A percentile compares a stretch with the other conserved stretches of the same genome.
These are phyloP conservation scores for Struthidea cinerea DNA, from an alignment of 2,113 vertebrate genomes.

Conservation along the genomic window DNA sequence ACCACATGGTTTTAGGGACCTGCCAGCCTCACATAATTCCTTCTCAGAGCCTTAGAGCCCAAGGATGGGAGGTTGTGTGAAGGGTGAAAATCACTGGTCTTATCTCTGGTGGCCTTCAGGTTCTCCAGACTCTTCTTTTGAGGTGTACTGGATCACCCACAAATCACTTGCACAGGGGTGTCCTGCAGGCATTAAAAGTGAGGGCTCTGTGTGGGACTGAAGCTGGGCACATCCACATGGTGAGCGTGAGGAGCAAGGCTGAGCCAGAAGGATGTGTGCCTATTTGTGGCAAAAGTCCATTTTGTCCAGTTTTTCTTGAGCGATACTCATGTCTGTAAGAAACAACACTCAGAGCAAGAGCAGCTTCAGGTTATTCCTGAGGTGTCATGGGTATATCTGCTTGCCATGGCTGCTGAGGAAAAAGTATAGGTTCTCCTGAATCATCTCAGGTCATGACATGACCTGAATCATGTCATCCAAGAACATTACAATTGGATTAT, in stretches of 20 bases:
- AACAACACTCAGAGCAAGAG: background rate
- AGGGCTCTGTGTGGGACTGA: background rate
- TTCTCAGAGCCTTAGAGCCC: too few relatives aligned
- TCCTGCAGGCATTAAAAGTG: background rate
- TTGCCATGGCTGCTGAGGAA: background rate
- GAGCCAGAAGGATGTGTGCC: background rate
- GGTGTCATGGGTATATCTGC: background rate
- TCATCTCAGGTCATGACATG: too few relatives aligned
- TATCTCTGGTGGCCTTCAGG: background rate
- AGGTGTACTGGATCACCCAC: accelerated
- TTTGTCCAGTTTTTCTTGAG: background rate
- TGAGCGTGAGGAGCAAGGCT: background rate
- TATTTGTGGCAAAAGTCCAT: background rate
- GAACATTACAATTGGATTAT: background rate
- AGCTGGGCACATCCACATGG: accelerated
- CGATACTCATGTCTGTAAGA: background rate
- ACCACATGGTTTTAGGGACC: background rate
- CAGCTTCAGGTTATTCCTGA: background rate
- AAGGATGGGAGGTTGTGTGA: background rate
- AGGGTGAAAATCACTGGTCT: background rate
- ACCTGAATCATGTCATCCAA: too few relatives aligned
- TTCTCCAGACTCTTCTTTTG: background rate
- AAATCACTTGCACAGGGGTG: background rate
- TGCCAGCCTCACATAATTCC: background rate
- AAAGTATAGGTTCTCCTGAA: background rate